Evolutionary conservation across 92 coral and sea anemone genomes (phyloP), one percentile per base, ranked within the genome.

Genomic region (Phenganax subtilis): DNA sequence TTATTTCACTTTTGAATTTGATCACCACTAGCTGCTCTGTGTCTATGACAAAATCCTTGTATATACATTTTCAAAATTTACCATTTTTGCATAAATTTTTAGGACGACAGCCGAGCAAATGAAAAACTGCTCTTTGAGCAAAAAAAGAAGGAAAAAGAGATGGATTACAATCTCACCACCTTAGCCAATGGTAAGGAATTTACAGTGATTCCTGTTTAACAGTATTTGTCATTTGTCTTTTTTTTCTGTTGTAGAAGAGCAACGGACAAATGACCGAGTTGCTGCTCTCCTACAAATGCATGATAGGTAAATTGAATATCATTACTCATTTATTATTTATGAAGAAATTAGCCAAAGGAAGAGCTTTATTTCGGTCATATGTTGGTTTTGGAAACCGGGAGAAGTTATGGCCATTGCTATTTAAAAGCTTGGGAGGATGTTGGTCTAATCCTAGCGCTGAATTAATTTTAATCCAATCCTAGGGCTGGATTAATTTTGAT

Each of bases 101-200:
- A 94, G 98, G 91, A 91, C 84, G 98, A 94, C 60, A 93, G 89
- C 7, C 89, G 92, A 73, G 90, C 88, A 86, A 96, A 94, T 75
- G 92, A 91, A 82, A 89, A 75, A 52, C 84, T 93, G 3, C 86
- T 88, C 15, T 82, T 89, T 89, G 90, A 92, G 70, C 97, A 92
- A 67, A 87, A 90, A 54, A 93, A 90, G 85, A 91, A 82, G 71
- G 99, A 96, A 12, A 80, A 75, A 57, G 88, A 88, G 73, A 83
- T 92, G 54, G 88, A 88, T 75, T 89, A 90, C 65, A 85, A 89
- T 75, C 84, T 89, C 12, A 88, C 97, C 54, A 89, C 89, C 12
- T 83, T 96, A 68, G 96, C 96, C 75, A 91, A 92, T 78, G 96
- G 98, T 92, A 70, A 20, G 54, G 47, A 12, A 14, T 12, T 16